phyloP scores from a whole-genome alignment of 2,888 invertebrate species.

The Chorisops tibialis region DNA sequence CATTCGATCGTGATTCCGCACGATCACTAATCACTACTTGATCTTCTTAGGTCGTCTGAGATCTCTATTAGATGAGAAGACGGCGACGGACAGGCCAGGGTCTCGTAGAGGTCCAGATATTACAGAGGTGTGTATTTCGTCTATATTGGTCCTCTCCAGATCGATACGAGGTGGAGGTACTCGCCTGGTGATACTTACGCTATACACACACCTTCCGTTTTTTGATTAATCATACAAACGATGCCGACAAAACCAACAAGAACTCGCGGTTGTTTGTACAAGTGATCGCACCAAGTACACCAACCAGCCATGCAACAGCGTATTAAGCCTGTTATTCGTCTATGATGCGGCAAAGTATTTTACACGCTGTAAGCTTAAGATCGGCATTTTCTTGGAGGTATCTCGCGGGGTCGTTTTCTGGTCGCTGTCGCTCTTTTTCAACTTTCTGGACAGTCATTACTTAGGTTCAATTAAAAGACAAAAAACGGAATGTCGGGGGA shows the following conservation, averaged over 20 bases:
- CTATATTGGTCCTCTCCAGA: slow-evolving; percentile 19
- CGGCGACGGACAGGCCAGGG: slow-evolving; percentile 2
- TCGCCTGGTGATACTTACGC: slow-evolving; percentile 2
- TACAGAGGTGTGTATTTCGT: too few relatives aligned
- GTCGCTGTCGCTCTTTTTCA: slow-evolving; percentile 14
- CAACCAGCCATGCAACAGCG: background rate
- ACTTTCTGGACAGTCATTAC: slow-evolving; percentile 23
- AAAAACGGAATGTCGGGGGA: slow-evolving; percentile 1
- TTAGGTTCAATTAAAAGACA: slow-evolving; percentile 5
- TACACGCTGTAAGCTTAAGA: background rate
- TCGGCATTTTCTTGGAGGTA: slow-evolving; percentile 3
- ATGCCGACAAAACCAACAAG: slow-evolving; percentile 16
- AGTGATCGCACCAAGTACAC: slow-evolving; percentile 20
- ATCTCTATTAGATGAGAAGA: slow-evolving; percentile 24
- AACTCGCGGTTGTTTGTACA: slow-evolving; percentile 22
- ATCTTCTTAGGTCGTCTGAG: slow-evolving; percentile 4
- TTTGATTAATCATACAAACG: slow-evolving; percentile 21
- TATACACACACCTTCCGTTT: slow-evolving; percentile 18
- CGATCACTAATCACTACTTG: slow-evolving; percentile 24
- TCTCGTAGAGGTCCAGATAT: background rate
- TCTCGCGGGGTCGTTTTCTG: slow-evolving; percentile 8
- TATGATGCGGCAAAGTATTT: too few relatives aligned
- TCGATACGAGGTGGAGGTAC: slow-evolving; percentile 10
- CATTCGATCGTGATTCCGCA: slow-evolving; percentile 19
- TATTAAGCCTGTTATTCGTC: too few relatives aligned